Conservation (phyloP, 1,140 invertebrate genomes). For the Pseudomyrmex dendroicus region DNA sequence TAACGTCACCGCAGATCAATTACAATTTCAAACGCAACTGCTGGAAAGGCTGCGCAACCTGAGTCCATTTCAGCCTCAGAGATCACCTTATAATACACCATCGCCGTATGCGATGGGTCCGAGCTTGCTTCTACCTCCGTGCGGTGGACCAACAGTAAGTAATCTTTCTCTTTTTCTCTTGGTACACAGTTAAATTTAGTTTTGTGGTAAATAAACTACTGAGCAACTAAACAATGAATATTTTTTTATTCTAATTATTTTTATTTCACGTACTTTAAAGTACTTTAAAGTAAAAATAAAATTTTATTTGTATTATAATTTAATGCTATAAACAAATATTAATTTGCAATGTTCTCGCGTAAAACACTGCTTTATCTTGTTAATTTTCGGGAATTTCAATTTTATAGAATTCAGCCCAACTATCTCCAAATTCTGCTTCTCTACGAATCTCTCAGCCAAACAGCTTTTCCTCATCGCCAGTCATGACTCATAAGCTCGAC, state of each 20-base stretch:
- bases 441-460: conserved; percentile 81
- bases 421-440: conserved; percentile 78
- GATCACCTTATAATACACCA: conserved; percentile 79
- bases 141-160: conserved; percentile 77
- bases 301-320: too few relatives aligned
- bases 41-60: conserved; percentile 86
- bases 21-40: conserved; percentile 86
- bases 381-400: conserved; percentile 24
- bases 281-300: too few relatives aligned
- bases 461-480: conserved; percentile 82
- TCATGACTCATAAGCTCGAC: conserved; percentile 79
- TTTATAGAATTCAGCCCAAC: conserved; percentile 77
- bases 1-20: conserved; percentile 79
- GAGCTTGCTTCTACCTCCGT: conserved; percentile 77
- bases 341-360: too few relatives aligned
- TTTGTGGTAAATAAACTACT: too few relatives aligned
- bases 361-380: not conserved
- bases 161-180: not conserved
- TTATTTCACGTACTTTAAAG: too few relatives aligned
- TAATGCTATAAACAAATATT: too few relatives aligned
- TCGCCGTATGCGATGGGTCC: conserved; percentile 77
- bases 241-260: too few relatives aligned
- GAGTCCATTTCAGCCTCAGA: conserved; percentile 82
- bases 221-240: too few relatives aligned
- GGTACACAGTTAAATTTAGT: too few relatives aligned